These are phyloP conservation scores for Corythaixoides concolor DNA, from an alignment of 2,113 vertebrate genomes.

Conservation along the genomic window DNA sequence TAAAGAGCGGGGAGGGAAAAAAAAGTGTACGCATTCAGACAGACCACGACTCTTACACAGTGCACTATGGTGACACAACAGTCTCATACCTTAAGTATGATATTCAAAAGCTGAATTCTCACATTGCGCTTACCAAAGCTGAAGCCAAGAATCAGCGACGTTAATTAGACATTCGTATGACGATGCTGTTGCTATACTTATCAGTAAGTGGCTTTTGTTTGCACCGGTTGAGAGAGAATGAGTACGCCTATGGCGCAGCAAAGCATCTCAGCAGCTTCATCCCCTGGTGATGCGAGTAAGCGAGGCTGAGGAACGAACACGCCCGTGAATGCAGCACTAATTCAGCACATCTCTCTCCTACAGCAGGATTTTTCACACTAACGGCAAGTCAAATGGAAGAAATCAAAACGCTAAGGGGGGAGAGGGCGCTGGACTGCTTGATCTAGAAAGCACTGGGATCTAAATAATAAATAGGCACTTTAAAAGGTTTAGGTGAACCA, in stretches of 20 bases:
- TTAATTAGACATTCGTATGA: not conserved
- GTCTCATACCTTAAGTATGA: not conserved
- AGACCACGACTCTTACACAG: not conserved
- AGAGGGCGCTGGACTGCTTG: not conserved
- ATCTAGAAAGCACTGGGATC: not conserved
- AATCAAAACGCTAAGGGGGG: not conserved
- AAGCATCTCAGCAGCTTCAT: not conserved
- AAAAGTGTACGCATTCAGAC: not conserved
- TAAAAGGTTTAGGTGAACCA: not conserved
- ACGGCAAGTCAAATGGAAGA: not conserved
- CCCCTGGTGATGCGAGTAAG: not conserved
- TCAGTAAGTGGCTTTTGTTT: constrained; percentile 28
- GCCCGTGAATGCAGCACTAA: not conserved
- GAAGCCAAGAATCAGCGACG: not conserved
- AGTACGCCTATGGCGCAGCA: not conserved
- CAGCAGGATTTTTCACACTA: not conserved
- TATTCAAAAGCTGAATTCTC: not conserved
- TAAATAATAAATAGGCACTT: not conserved
- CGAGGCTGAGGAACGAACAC: not conserved
- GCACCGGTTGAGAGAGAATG: not conserved
- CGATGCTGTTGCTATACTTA: not conserved
- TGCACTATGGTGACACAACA: not conserved
- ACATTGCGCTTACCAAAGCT: not conserved
- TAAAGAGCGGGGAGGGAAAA: not conserved
- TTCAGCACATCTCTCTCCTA: not conserved